phyloP scores from a whole-genome alignment of 2,888 invertebrate species.

The Melieria picta region DNA sequence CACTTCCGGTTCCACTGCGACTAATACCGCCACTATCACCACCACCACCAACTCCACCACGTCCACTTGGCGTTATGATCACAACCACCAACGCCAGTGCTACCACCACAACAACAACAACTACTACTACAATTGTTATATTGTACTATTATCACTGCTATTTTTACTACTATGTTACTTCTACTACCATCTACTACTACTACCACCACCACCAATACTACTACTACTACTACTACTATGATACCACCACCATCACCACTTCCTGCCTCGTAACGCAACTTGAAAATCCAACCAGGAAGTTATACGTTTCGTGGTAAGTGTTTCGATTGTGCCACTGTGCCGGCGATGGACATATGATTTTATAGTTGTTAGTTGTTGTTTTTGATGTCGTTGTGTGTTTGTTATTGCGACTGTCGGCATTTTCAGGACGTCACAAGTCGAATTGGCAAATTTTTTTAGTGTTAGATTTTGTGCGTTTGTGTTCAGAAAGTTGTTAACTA shows the following conservation, averaged over 20 bases:
- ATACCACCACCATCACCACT: no score
- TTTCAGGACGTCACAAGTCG: background rate
- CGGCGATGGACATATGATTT: background rate
- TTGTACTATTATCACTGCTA: slow-evolving; percentile 10
- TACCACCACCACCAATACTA: slow-evolving; percentile 27
- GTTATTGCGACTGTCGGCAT: background rate
- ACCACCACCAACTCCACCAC: slow-evolving; percentile 23
- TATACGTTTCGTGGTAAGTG: slow-evolving; percentile 54
- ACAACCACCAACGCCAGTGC: slow-evolving; percentile 24
- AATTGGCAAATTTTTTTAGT: background rate
- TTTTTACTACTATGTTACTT: slow-evolving; percentile 23
- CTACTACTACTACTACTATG: background rate
- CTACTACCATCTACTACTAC: slow-evolving; percentile 26
- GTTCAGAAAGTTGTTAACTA: no score
- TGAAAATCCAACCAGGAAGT: slow-evolving; percentile 51
- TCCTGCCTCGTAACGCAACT: slow-evolving; percentile 41
- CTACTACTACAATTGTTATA: background rate
- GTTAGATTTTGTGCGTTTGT: no score
- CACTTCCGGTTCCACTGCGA: background rate
- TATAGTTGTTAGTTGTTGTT: slow-evolving; percentile 11
- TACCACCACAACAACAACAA: slow-evolving; percentile 29
- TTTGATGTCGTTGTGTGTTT: slow-evolving; percentile 4
- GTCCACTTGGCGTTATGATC: background rate
- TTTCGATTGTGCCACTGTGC: slow-evolving; percentile 9
- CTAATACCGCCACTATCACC: slow-evolving; percentile 4